Conservation (phyloP, 1,140 invertebrate genomes). For the Aphelenchoides avenae region DNA sequence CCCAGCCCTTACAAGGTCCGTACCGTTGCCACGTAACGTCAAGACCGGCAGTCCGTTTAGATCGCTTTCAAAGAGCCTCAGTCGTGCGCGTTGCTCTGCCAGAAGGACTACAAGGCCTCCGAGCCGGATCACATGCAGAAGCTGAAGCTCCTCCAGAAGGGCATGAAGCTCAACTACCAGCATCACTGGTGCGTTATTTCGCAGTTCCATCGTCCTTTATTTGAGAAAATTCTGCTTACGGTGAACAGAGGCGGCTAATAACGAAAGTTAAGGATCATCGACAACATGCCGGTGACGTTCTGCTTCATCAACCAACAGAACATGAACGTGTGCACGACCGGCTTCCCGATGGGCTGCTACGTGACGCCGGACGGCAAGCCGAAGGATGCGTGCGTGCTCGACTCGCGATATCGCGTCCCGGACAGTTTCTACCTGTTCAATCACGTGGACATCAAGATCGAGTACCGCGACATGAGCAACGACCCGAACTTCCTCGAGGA, state of each 20-base stretch:
- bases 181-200: constrained; percentile 79
- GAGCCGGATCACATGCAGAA: constrained; percentile 68
- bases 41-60: constrained; percentile 62
- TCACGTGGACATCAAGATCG: constrained; percentile 86
- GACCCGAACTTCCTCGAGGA: constrained; percentile 66
- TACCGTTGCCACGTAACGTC: not conserved
- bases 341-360: constrained; percentile 95
- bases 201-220: constrained; percentile 3
- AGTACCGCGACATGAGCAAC: constrained; percentile 84
- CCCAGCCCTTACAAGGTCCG: constrained; percentile 78
- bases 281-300: constrained; percentile 92
- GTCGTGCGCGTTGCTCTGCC: constrained; percentile 71
- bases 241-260: too few relatives aligned
- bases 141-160: constrained; percentile 77
- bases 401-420: constrained; percentile 64
- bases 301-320: constrained; percentile 73
- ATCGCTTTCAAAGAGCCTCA: constrained; percentile 67
- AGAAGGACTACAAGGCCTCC: constrained; percentile 70
- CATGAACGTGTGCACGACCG: constrained; percentile 80
- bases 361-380: constrained; percentile 63
- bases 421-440: constrained; percentile 89
- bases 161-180: constrained; percentile 92
- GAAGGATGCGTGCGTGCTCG: constrained; percentile 68
- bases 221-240: not conserved
- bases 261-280: constrained; percentile 64